Conservation (phyloP, 2,113 vertebrate genomes). For the Microcebus ravelobensis region DNA sequence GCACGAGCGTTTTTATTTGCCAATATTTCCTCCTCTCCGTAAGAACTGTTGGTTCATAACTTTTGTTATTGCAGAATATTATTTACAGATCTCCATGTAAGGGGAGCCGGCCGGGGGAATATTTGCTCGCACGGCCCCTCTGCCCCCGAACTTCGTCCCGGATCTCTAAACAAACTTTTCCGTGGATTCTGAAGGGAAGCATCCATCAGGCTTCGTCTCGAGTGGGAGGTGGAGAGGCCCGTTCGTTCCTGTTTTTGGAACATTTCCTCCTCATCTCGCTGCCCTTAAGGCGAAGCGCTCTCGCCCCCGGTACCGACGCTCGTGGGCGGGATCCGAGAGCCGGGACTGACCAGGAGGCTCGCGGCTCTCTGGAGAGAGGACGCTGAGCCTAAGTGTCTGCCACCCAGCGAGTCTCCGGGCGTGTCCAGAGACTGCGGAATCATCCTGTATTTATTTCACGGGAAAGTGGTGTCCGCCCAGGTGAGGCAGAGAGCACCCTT, state of each 20-base stretch:
- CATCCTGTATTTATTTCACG: rapidly evolving
- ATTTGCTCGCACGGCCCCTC: neutral
- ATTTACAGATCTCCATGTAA: slow-evolving; percentile 56
- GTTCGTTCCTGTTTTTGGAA: neutral
- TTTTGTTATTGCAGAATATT: slow-evolving; percentile 62
- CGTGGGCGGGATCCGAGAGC: neutral
- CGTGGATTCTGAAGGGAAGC: neutral
- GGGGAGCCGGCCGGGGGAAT: slow-evolving; percentile 42
- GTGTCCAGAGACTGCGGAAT: neutral
- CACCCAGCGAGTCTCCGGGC: rapidly evolving
- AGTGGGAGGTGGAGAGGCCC: neutral
- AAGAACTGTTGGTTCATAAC: slow-evolving; percentile 61
- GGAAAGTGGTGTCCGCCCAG: rapidly evolving
- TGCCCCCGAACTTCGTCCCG: neutral
- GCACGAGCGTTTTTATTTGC: slow-evolving; percentile 57
- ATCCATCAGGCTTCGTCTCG: neutral
- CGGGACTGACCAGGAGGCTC: rapidly evolving
- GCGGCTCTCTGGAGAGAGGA: rapidly evolving
- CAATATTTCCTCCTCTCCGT: slow-evolving; percentile 64
- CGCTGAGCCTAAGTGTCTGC: neutral
- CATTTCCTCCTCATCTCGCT: neutral
- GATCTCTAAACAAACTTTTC: slow-evolving; percentile 44
- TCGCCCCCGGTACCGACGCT: rapidly evolving
- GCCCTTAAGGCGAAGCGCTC: neutral
- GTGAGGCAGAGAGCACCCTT: rapidly evolving